These are phyloP conservation scores for Hylia prasina DNA, from an alignment of 2,113 vertebrate species.

Conservation along the genomic window DNA sequence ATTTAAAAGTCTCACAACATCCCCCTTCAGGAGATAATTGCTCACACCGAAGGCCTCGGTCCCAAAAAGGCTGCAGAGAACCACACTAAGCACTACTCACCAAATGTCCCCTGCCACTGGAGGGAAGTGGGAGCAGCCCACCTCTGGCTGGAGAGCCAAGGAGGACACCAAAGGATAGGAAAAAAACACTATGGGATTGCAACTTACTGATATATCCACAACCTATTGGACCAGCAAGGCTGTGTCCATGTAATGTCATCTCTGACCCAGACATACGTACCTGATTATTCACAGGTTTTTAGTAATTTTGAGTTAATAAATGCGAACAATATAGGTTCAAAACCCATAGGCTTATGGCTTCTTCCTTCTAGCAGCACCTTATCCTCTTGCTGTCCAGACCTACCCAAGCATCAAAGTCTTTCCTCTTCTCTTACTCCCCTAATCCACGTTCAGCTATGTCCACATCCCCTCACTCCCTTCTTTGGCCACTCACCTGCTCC, in stretches of 20 bases:
- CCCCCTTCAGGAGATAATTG: background rate
- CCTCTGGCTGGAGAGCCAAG: background rate
- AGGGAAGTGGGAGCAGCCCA: background rate
- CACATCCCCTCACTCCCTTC: background rate
- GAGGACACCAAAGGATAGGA: background rate
- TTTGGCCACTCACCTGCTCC: background rate
- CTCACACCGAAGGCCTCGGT: fast-evolving
- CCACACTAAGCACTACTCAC: fast-evolving
- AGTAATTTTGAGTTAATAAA: background rate
- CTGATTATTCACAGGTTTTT: background rate
- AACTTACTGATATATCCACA: fast-evolving
- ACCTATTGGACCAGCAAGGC: background rate
- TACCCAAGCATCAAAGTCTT: background rate
- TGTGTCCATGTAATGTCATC: background rate
- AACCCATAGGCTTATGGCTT: background rate
- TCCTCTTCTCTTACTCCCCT: background rate
- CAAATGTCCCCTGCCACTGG: background rate
- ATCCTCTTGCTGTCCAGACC: background rate
- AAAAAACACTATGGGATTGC: background rate
- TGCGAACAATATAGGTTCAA: background rate
- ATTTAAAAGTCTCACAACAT: background rate
- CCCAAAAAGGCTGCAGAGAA: background rate
- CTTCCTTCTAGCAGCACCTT: background rate
- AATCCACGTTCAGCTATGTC: background rate
- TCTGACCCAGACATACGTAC: background rate